Base-by-base conservation (phyloP, 2,888 invertebrate genomes). In the Drosophila kokeensis region DNA sequence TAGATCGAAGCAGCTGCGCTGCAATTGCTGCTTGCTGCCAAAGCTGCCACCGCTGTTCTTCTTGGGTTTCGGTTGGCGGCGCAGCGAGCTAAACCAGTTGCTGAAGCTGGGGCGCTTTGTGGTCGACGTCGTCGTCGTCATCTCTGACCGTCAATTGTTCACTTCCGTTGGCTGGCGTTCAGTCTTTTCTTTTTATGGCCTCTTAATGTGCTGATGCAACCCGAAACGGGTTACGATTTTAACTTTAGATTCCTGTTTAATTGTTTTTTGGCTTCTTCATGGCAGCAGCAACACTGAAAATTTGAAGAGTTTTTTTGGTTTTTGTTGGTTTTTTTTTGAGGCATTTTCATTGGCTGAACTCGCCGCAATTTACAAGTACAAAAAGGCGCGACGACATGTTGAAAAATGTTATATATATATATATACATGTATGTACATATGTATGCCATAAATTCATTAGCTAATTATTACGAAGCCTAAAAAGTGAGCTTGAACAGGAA, bases 81-180 rank as follows among this genome's bases (percentile, higher is more conserved):
- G 95, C 91, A 97, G 92, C 76, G 97, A 97, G 79, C 96, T 96
- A 93, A 97, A 97, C 97, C 97, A 97, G 93, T 96, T 96, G 82
- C 96, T 95, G 73, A 96, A 95, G 82, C 95, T 95, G 85, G 95
- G 95, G 78, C 95, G 95, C 83, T 95, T 94, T 59, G 92, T 80
- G 68, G 92, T 89, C 90, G 92, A 91, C 53, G 71, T 50, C n/a
- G 69, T 72, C 55, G 91, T 81, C 74, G 90, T 86, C 91, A 55
- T 55, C 30, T 54, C 18, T n/a, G 90, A 88, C 29, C 61, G 64
- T 62, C 65, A 68, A 75, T 69, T 74, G 66, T 55, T 60, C 63
- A 71, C 81, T 80, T 89, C 83, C 83, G 70, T 54, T 65, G 32
- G 21, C 36, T 65, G 32, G 21, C 36, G 29, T 53, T 65, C 73